Evolutionary conservation across 2,888 invertebrate species (phyloP).

Genomic region (Mythimna loreyi): DNA sequence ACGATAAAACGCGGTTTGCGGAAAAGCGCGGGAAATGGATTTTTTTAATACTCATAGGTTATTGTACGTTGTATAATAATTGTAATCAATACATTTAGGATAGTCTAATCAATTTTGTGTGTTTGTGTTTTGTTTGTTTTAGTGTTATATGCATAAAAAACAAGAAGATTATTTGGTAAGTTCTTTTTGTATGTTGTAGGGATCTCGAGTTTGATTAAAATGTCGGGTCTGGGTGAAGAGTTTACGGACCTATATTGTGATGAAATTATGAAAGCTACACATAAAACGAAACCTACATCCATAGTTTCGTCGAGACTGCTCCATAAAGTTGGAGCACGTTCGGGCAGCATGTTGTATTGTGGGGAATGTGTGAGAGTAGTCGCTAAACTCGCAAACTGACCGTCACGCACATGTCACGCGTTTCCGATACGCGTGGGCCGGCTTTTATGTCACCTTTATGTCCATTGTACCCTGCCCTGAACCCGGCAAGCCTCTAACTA

Average conservation of each 20-base stretch:
- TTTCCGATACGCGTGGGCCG: conserved; percentile 55
- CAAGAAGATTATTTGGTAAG: no score
- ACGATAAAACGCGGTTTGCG: no score
- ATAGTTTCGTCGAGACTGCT: conserved; percentile 18
- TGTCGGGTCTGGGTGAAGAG: neutral
- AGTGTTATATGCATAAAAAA: no score
- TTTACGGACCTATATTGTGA: neutral
- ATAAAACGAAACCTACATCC: conserved; percentile 15
- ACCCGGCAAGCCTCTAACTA: conserved; percentile 49
- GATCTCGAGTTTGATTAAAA: no score
- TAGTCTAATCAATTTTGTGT: no score
- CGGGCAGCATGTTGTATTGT: conserved; percentile 42
- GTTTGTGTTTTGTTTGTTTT: no score
- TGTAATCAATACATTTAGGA: no score
- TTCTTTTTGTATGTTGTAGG: neutral
- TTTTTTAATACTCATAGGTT: no score
- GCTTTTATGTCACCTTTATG: conserved; percentile 49
- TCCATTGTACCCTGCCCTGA: conserved; percentile 41
- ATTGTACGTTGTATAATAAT: no score
- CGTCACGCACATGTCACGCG: conserved; percentile 58
- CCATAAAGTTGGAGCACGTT: conserved; percentile 37
- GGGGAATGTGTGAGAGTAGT: conserved; percentile 36
- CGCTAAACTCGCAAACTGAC: conserved; percentile 53
- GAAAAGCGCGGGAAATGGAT: no score
- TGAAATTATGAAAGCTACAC: conserved; percentile 6